Conservation (phyloP, 2,888 invertebrate species). For the Napeogenes inachia region DNA sequence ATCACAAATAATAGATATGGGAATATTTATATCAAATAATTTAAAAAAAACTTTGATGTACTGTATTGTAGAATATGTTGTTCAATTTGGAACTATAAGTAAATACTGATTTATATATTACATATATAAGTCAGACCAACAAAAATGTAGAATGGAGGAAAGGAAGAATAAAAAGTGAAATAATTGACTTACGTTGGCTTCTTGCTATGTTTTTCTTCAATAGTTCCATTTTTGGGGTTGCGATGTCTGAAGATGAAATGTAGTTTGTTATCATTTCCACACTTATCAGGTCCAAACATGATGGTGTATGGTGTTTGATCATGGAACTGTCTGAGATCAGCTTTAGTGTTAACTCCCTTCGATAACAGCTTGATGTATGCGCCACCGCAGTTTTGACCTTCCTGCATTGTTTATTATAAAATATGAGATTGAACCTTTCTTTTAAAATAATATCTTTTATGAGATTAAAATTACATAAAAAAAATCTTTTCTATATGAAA, state of each 20-base stretch:
- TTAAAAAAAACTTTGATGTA: no score
- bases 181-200: slow-evolving; percentile 82
- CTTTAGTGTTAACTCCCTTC: slow-evolving; percentile 77
- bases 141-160: neutral
- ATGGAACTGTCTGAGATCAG: slow-evolving; percentile 87
- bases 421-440: no score
- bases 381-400: slow-evolving; percentile 99
- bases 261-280: slow-evolving; percentile 96
- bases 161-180: neutral
- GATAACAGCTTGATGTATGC: slow-evolving; percentile 97
- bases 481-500: no score
- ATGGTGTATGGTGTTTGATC: slow-evolving; percentile 99
- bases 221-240: slow-evolving; percentile 93
- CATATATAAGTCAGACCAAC: neutral
- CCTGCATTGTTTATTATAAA: slow-evolving; percentile 71
- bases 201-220: slow-evolving; percentile 97
- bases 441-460: no score
- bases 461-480: no score
- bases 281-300: slow-evolving; percentile 99
- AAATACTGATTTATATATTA: no score
- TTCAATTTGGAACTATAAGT: no score
- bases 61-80: no score
- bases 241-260: slow-evolving; percentile 95
- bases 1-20: no score
- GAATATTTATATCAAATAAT: no score